phyloP scores from a whole-genome alignment of 2,113 vertebrate species.

The Rhipidura dahli region DNA sequence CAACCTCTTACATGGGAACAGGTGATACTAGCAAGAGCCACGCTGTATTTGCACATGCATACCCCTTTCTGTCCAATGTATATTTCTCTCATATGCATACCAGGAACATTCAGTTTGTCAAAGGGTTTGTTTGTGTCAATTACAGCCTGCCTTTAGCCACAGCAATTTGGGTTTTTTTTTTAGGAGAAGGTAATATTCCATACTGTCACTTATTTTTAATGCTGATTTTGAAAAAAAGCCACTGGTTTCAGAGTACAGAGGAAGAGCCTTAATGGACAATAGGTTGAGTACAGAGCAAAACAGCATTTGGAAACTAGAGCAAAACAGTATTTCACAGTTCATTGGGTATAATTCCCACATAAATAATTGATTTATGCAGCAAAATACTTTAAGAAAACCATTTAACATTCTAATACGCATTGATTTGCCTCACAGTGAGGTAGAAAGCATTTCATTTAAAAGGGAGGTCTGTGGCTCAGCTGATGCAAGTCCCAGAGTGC shows the following conservation, averaged over 20 bases:
- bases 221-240: background rate
- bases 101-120: background rate
- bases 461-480: background rate
- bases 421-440: background rate
- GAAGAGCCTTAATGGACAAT: background rate
- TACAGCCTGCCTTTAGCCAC: background rate
- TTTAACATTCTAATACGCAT: background rate
- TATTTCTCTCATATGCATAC: background rate
- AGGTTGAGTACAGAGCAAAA: background rate
- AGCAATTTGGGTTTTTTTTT: background rate
- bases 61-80: fast-evolving
- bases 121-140: background rate
- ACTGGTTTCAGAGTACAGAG: background rate
- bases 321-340: background rate
- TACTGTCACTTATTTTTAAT: background rate
- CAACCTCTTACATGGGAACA: background rate
- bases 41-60: background rate
- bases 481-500: background rate
- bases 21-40: background rate
- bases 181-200: background rate
- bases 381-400: background rate
- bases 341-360: background rate
- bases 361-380: background rate
- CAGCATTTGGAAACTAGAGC: background rate
- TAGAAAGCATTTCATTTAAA: background rate